Conservation (phyloP, 1,140 invertebrate genomes). For the Streblospio benedicti region DNA sequence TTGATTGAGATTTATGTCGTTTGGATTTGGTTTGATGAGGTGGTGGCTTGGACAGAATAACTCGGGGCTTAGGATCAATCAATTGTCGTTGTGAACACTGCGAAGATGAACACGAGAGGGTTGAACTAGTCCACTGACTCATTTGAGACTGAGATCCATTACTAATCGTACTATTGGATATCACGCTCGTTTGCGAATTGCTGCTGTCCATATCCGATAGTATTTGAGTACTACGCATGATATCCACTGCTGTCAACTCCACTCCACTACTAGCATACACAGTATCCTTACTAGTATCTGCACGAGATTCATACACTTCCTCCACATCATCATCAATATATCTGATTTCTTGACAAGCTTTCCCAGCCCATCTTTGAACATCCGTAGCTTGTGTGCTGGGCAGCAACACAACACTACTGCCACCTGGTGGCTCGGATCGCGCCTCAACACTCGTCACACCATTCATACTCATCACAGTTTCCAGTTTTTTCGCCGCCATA, state of each 20-base stretch:
- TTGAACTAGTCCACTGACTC: too few species aligned
- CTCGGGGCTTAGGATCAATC: too few species aligned
- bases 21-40: too few species aligned
- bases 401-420: neutral
- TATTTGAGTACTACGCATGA: slow-evolving; percentile 1
- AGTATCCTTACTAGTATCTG: neutral
- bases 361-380: slow-evolving; percentile 43
- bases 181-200: too few species aligned
- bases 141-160: too few species aligned
- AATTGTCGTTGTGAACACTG: too few species aligned
- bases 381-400: neutral
- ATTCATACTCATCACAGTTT: slow-evolving; percentile 3
- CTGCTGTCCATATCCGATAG: neutral
- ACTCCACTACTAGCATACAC: neutral
- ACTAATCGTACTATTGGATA: too few species aligned
- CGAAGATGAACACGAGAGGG: too few species aligned
- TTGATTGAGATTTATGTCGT: too few species aligned
- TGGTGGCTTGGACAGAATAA: too few species aligned
- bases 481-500: slow-evolving; percentile 4
- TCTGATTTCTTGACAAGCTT: slow-evolving; percentile 38
- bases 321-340: slow-evolving; percentile 46
- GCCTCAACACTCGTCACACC: slow-evolving; percentile 2
- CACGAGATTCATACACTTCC: too few species aligned
- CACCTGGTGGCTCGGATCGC: neutral
- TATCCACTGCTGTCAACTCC: neutral